Conservation (phyloP, 2,113 vertebrate species). For the Chloropsis hardwickii region DNA sequence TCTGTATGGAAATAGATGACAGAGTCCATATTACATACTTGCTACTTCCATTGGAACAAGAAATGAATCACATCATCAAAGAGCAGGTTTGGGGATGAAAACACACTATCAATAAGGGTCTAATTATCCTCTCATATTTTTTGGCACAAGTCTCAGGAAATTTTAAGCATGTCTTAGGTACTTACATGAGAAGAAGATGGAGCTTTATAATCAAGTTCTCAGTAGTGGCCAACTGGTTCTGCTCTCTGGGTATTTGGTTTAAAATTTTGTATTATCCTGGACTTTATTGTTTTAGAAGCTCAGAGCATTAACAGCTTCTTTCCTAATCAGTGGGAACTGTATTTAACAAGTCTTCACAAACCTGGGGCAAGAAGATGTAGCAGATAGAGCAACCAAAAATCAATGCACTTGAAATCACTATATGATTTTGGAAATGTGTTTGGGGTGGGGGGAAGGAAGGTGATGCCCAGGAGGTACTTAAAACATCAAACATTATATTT, state of each 20-base stretch:
- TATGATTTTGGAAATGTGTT: not conserved
- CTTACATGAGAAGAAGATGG: not conserved
- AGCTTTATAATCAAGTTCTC: not conserved
- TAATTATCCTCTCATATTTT: not conserved
- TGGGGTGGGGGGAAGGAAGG: rapidly evolving
- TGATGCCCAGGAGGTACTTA: not conserved
- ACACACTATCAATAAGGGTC: not conserved
- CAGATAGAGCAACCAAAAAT: not conserved
- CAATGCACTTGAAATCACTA: not conserved
- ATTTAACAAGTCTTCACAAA: not conserved
- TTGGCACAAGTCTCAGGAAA: not conserved
- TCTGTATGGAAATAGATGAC: not conserved
- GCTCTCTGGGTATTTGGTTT: not conserved
- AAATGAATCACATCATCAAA: not conserved
- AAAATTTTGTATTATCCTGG: not conserved
- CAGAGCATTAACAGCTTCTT: not conserved
- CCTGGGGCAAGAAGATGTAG: not conserved
- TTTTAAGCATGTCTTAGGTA: not conserved
- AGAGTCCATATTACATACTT: not conserved
- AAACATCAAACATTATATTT: not conserved
- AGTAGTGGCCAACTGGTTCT: not conserved
- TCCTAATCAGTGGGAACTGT: not conserved
- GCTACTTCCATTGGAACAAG: not conserved
- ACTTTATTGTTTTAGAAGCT: not conserved
- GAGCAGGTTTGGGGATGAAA: not conserved